These are phyloP conservation scores for Siphlonurus alternatus DNA, from an alignment of 2,888 invertebrate genomes.

Conservation along the genomic window DNA sequence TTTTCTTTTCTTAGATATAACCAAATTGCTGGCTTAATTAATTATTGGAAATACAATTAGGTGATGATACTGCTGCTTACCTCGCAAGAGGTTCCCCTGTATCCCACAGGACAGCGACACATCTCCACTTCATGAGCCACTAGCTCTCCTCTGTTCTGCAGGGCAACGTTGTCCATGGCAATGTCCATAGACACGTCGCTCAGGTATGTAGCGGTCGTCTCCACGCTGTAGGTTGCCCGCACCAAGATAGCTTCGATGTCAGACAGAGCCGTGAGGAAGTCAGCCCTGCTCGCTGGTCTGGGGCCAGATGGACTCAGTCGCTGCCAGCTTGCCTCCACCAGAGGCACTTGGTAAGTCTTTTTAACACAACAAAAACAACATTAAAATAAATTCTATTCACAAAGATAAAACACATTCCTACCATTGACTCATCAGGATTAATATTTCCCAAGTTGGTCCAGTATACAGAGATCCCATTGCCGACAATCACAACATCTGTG, in stretches of 20 bases:
- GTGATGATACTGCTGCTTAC: constrained; percentile 18
- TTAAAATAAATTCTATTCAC: constrained; percentile 3
- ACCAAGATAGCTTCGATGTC: constrained; percentile 69
- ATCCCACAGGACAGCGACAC: constrained; percentile 70
- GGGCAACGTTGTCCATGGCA: constrained; percentile 34
- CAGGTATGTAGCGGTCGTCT: constrained; percentile 47
- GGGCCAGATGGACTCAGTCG: constrained; percentile 34
- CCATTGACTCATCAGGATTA: constrained; percentile 38
- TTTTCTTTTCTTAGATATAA: too few relatives aligned
- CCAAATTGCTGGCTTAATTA: too few relatives aligned
- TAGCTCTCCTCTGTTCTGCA: constrained; percentile 39
- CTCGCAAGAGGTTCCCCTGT: constrained; percentile 72
- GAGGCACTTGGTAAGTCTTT: constrained; percentile 45
- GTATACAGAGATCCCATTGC: constrained; percentile 56
- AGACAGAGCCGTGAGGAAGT: constrained; percentile 69
- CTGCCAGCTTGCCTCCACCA: constrained; percentile 49
- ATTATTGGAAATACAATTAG: too few relatives aligned
- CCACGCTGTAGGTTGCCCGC: constrained; percentile 53
- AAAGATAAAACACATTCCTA: constrained; percentile 24
- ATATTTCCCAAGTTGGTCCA: constrained; percentile 50
- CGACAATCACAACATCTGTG: constrained; percentile 65
- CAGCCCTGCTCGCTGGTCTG: constrained; percentile 49
- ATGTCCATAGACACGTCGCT: constrained; percentile 78
- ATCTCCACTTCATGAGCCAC: constrained; percentile 66
- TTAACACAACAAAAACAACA: constrained; percentile 15